Base-by-base conservation (phyloP, 2,113 vertebrate genomes). In the Macrotus californicus region DNA sequence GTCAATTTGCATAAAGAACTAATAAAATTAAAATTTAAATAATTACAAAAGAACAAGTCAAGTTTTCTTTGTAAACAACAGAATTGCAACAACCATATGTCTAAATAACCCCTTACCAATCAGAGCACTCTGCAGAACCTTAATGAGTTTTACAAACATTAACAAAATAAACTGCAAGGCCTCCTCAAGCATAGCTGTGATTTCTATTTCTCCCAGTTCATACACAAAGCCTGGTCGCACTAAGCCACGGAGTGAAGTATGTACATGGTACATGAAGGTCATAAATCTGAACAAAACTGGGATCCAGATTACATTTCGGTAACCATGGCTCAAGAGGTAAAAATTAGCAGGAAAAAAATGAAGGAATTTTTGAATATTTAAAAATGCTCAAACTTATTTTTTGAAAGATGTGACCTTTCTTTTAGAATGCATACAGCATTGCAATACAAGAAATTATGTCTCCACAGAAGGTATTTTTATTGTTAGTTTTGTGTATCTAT, bases 141-240 rank as follows among this genome's bases (percentile, higher is more conserved):
- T 86, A 14, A 56, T 56, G 10, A 34, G 21, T 80, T 89, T 85
- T 80, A 39, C n/a, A 87, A 94, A 79, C 7, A 75, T 50, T 92
- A 87, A 93, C 31, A 88, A 96, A 93, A 92, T 72, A 87, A 80
- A 41, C 50, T 39, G 76, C 64, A 89, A 77, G 75, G 21, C 24
- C 61, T 77, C 39, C 50, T 66, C 8, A 59, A 43, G 64, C 12
- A 56, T 36, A 93, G 16, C 87, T 56, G 50, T n/a, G 7, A 87
- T 43, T 84, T 88, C 66, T 26, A 67, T 43, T 94, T 69, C 59
- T 59, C 54, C 18, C 48, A 96, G 19, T 64, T 83, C 36, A 73
- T 67, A n/a, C 2, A 67, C 69, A 86, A 91, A 89, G 18, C 64
- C 13, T 94, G 9, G 18, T 76, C 52, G 59, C 12, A 10, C 31